Evolutionary conservation across 2,113 vertebrate genomes (phyloP), one percentile per base, ranked within the genome.

Genomic region (Sitta europaea): DNA sequence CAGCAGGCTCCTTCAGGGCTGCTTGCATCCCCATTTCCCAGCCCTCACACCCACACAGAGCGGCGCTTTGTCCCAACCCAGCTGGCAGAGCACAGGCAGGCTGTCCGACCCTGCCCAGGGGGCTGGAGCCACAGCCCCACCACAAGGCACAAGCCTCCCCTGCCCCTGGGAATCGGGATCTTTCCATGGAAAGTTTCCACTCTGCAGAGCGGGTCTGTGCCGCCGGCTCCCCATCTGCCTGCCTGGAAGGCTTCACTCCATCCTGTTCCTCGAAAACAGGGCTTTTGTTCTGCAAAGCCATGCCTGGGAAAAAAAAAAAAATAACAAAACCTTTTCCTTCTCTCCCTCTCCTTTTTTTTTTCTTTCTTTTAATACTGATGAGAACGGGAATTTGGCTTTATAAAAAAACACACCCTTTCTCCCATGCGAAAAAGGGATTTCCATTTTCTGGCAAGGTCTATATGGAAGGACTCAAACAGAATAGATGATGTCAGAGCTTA

Each of bases 401-500:
- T 4, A 31, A 75, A 58, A 33, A 38, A 78, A 3, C 21, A 48
- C 0, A 0, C 3, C 82, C 42, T 40, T 86, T 73, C 40, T 88
- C 53, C 48, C 2, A 0, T 13, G 22, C n/a, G 72, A 61, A 85
- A 88, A 80, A 67, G 47, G 62, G 86, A 95, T 96, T 96, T 92
- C 82, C 43, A 35, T 83, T 96, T 92, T 63, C 94, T 95, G 94
- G 90, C 93, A 62, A 93, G 86, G 88, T 59, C 67, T 86, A 1
- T 36, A 29, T 1, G 5, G 74, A 51, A 88, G 85, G 82, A 94
- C 85, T 86, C 62, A 53, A 90, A 76, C 55, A 94, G 87, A 96
- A 95, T 76, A 93, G 85, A 63, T 88, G 92, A 77, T 94, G 86
- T 93, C 90, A 94, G 92, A 94, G 92, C 94, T 96, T 92, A 94